phyloP scores from a whole-genome alignment of 2,113 vertebrate genomes.

The Neotoma lepida region DNA sequence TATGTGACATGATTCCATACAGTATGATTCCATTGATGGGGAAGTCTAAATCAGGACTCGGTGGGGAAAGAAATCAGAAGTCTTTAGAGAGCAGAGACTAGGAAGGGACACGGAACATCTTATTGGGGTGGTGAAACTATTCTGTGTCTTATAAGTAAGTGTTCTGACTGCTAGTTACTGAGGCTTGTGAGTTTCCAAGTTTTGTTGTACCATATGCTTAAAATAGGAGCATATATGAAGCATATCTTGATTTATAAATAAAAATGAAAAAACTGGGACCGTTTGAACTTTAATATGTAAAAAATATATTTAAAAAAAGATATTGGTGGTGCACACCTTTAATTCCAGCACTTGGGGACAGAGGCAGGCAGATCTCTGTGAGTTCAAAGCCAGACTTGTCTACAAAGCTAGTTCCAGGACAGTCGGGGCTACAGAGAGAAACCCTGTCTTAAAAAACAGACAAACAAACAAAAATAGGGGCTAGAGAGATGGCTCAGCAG shows the following conservation, averaged over 20 bases:
- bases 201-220: neutral
- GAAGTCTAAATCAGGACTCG: neutral
- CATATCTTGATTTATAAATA: neutral
- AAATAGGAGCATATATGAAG: neutral
- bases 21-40: neutral
- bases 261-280: neutral
- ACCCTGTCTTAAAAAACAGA: neutral
- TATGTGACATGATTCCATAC: too few relatives aligned
- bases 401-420: neutral
- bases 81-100: neutral
- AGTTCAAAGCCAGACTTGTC: neutral
- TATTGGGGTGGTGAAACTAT: neutral
- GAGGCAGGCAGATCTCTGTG: neutral
- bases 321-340: neutral
- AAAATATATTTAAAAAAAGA: neutral
- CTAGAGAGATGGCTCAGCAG: neutral
- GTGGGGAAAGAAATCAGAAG: neutral
- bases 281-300: neutral
- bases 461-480: neutral
- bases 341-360: neutral
- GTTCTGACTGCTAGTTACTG: neutral
- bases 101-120: neutral
- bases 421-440: neutral
- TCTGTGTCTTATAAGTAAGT: neutral
- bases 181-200: neutral